Base-by-base conservation (phyloP, 2,888 invertebrate genomes). In the Chesias legatella region DNA sequence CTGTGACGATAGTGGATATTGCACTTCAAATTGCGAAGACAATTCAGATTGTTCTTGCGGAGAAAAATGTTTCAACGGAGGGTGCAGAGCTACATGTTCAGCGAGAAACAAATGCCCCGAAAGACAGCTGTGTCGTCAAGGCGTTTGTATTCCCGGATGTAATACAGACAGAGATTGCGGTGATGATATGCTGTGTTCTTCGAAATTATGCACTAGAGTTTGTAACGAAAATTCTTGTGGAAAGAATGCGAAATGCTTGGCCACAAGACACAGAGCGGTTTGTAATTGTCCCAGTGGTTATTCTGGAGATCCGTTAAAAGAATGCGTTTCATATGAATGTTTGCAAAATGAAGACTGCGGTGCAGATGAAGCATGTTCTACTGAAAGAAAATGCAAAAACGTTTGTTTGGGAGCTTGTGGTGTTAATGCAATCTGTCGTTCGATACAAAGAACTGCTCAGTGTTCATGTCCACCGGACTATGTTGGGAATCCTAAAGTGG, bases 211-310 rank as follows among this genome's bases (percentile, higher is more conserved):
- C 63, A 81, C 90, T 29, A 90, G 93, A 74, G 92, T 94, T 27
- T 95, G 95, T 62, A 75, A 86, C 47, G 83, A 90, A 49, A 89
- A 90, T 28, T 92, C 94, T 1, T 97, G 97, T 60, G 96, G 96
- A 3, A 91, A 90, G 53, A 93, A 94, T 68, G 95, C 97, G 0
- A 67, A 94, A 1, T 97, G 97, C 67, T 90, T 92, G 50, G 92
- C 94, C 0, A 92, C 93, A 1, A 93, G 94, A 53, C 97, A 96
- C 74, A 90, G 94, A 26, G 93, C 95, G 28, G 90, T 97, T 2
- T 97, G 97, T 68, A 90, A 95, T 43, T 97, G 97, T 67, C 95
- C 95, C 0, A 94, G 95, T 63, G 95, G 96, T 8, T 95, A 90
- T 65, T 93, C 93, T 53, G 95, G 95, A 0, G 94, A 96, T 67